A percentile compares a stretch with the other conserved stretches of the same genome.
Evolutionary conservation across 2,797 vertebrate species (phyloP).

Genomic region (Chiroxiphia lanceolata): DNA sequence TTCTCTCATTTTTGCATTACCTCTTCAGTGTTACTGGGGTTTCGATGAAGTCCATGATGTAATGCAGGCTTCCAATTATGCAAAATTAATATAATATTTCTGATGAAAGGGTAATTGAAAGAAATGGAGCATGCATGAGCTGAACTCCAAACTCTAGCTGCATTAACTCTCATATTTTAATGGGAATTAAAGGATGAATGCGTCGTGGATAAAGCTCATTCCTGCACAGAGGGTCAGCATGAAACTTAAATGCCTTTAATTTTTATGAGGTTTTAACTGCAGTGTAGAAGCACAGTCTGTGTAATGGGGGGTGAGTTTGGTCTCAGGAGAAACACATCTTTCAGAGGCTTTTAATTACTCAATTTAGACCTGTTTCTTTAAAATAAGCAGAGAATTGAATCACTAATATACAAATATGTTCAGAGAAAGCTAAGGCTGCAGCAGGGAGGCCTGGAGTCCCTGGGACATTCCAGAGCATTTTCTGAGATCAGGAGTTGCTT

Average conservation of each 20-base stretch:
- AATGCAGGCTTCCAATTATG: constrained; percentile 41
- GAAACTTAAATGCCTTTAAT: constrained; percentile 4
- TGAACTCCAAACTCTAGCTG: constrained; percentile 22
- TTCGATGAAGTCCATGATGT: constrained; percentile 16
- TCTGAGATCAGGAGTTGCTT: background rate
- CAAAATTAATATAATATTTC: constrained; percentile 60
- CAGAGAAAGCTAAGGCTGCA: background rate
- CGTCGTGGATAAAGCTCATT: background rate
- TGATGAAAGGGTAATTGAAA: constrained; percentile 51
- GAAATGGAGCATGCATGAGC: constrained; percentile 42
- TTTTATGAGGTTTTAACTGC: constrained; percentile 31
- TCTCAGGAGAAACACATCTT: background rate
- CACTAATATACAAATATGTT: background rate
- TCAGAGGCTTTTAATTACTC: background rate
- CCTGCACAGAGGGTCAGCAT: background rate
- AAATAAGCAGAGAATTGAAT: background rate
- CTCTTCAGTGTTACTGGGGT: background rate
- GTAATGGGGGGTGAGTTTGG: background rate
- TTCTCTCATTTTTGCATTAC: background rate
- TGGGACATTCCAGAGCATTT: background rate
- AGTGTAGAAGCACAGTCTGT: background rate
- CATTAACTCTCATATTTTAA: constrained; percentile 20
- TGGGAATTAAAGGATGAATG: background rate
- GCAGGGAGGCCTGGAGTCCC: background rate
- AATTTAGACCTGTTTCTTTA: background rate